Evolutionary conservation across 2,888 invertebrate genomes (phyloP).

Genomic region (Hanleya hanleyi): DNA sequence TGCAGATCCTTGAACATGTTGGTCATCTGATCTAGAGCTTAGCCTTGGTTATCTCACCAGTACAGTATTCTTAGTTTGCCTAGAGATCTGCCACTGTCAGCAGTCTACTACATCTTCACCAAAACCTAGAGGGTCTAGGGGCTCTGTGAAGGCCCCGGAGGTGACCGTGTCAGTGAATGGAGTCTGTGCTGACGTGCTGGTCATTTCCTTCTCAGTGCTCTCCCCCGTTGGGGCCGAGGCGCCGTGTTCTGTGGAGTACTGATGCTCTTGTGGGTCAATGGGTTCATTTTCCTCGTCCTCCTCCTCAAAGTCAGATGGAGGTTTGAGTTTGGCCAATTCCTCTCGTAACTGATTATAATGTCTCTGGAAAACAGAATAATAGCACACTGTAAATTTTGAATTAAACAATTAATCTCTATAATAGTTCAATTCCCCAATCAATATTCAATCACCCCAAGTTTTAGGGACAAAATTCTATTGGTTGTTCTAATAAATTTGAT

Average conservation of each 20-base stretch:
- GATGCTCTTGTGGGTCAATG: slow-evolving; percentile 56
- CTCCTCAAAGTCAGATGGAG: slow-evolving; percentile 76
- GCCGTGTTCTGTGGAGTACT: slow-evolving; percentile 54
- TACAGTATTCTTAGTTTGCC: no score
- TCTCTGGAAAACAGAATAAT: slow-evolving; percentile 77
- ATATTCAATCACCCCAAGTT: no score
- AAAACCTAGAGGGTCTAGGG: neutral
- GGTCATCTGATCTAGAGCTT: no score
- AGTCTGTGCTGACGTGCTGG: neutral
- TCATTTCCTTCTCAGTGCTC: neutral
- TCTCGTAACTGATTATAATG: slow-evolving; percentile 89
- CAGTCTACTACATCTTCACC: neutral
- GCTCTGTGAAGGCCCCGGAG: neutral
- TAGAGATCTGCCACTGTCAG: neutral
- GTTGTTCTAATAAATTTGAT: no score
- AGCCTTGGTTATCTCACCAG: no score
- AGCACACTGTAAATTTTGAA: no score
- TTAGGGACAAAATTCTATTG: no score
- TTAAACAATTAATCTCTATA: no score
- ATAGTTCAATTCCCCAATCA: no score
- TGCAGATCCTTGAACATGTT: no score
- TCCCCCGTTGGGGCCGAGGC: neutral
- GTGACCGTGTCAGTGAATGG: neutral
- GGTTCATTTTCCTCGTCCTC: slow-evolving; percentile 36
- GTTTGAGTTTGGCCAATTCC: slow-evolving; percentile 87